Conservation (phyloP, 2,113 vertebrate genomes). For the Tetraodon nigroviridis region DNA sequence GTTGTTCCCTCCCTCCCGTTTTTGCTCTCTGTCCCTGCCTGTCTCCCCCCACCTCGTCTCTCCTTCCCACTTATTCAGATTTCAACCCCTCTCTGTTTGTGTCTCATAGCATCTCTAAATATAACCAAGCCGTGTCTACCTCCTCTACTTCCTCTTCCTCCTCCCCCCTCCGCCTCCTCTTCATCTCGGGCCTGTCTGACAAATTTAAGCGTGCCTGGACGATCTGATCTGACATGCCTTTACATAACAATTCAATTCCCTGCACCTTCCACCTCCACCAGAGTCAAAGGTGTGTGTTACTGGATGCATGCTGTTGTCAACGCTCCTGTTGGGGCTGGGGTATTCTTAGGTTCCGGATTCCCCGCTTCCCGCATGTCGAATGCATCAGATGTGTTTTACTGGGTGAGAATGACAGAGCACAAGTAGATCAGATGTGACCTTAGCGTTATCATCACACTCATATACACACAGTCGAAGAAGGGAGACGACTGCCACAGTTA, state of each 20-base stretch:
- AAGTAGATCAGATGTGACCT: constrained; percentile 54
- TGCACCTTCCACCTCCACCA: constrained; percentile 48
- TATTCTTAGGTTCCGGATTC: constrained; percentile 36
- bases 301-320: constrained; percentile 47
- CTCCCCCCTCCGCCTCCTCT: constrained; percentile 47
- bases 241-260: constrained; percentile 71
- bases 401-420: constrained; percentile 37
- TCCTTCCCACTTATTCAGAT: constrained; percentile 46
- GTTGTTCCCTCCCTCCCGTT: constrained; percentile 52
- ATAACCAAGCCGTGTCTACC: constrained; percentile 58
- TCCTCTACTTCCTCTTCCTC: constrained; percentile 53
- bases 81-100: constrained; percentile 45
- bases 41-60: constrained; percentile 25
- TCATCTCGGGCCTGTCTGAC: constrained; percentile 63
- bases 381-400: constrained; percentile 38
- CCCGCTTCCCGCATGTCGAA: constrained; percentile 28
- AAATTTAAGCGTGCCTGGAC: constrained; percentile 65
- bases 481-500: constrained; percentile 24
- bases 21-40: constrained; percentile 40
- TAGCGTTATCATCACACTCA: constrained; percentile 30
- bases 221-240: constrained; percentile 69
- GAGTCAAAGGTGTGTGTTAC: constrained; percentile 53
- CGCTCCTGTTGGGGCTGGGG: constrained; percentile 32
- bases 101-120: constrained; percentile 68
- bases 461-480: constrained; percentile 16